A percentile compares a stretch with the other conserved stretches of the same genome.
Conservation (phyloP, 2,797 vertebrate species). For the Clarias laeviceps region DNA sequence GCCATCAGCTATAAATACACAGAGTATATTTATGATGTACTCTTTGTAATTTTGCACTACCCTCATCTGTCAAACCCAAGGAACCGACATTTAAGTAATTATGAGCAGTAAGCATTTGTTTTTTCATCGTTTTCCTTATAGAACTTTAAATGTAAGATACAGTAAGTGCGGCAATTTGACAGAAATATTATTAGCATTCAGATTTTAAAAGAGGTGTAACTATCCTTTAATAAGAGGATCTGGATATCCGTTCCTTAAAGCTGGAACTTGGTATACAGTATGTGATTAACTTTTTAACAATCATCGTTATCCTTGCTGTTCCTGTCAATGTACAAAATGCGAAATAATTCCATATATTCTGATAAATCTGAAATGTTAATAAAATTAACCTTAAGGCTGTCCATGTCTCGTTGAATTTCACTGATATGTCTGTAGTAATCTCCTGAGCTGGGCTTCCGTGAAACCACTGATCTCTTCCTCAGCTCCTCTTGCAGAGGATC, state of each 20-base stretch:
- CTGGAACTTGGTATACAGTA: background rate
- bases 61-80: background rate
- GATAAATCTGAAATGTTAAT: background rate
- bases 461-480: constrained; percentile 60
- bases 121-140: too few relatives aligned
- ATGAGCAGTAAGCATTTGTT: background rate
- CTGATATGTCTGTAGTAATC: constrained; percentile 77
- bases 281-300: constrained; percentile 8
- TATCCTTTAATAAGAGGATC: constrained; percentile 9
- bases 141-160: too few relatives aligned
- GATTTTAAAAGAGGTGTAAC: background rate
- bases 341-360: background rate
- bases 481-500: constrained; percentile 59
- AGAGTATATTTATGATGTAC: too few relatives aligned
- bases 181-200: background rate
- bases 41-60: too few relatives aligned
- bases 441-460: constrained; percentile 57
- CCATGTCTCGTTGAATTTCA: constrained; percentile 67
- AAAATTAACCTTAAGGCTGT: constrained; percentile 72
- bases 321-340: background rate
- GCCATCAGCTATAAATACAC: background rate
- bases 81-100: constrained; percentile 4
- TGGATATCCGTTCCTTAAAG: background rate
- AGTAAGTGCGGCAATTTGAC: background rate
- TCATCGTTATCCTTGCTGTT: background rate